Evolutionary conservation across 1,140 invertebrate species (phyloP), one percentile per base, ranked within the genome.

Genomic region (Bombus consobrinus): DNA sequence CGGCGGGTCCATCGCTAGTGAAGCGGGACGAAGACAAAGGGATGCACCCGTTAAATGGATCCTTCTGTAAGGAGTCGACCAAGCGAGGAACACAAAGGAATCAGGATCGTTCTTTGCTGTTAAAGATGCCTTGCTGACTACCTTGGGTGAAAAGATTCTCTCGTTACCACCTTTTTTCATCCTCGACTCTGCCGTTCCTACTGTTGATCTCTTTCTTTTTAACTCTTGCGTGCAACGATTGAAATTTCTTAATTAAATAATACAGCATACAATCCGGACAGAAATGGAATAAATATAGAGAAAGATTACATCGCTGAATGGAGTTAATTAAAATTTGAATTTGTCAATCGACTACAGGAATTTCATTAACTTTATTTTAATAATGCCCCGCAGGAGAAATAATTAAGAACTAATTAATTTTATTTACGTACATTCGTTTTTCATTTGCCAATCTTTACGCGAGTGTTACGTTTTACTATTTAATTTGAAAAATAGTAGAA

Each of bases 21-120:
- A 85, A 59, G 68, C 43, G 59, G 15, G 82, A 37, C 77, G 59
- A 34, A 37, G 69, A 75, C 28, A 64, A 64, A 88, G 75, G 71
- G 80, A 72, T 78, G 80, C 47, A 53, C 18, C 75, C 47, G 53
- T 88, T 88, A 87, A 88, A 88, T 79, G 76, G 81, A 66, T 87
- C 86, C 66, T 53, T 69, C 64, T 80, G 87, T 80, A 79, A 81
- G 47, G 79, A 76, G 75, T 75, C 75, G 81, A 76, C 71, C 37
- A 80, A 66, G 57, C 81, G 87, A 88, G 37, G 18, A 66, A 69
- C 69, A 74, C 87, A 87, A 88, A 88, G 87, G 86, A 77, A 75
- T 57, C 72, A 62, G 75, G 75, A 88, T 85, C 87, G 86, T 88
- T 88, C 81, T 88, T 88, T 88, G 71, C 76, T 59, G 78, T 88